Base-by-base conservation (phyloP, 2,888 invertebrate genomes). In the Drosophila rubida region DNA sequence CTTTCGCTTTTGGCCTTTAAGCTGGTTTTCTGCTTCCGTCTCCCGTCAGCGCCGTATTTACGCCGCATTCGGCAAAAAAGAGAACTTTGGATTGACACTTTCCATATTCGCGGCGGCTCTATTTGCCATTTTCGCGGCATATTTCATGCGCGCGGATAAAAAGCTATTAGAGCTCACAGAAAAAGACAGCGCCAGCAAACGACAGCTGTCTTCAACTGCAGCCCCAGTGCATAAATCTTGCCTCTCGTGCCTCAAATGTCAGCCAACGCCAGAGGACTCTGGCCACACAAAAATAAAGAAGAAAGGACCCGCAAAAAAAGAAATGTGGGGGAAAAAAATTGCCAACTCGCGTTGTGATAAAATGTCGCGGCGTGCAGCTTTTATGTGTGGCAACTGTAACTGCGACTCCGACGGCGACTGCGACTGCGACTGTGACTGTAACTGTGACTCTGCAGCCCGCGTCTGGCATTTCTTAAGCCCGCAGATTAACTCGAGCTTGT, bases 171-270 rank as follows among this genome's bases (percentile, higher is more conserved):
- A 45, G 49, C 54, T 44, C 46, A 49, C 55, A 55, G 13, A 58
- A 74, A 45, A 39, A 74, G 79, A 73, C 69, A 75, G 70, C 73
- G 64, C 77, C 71, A 66, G 75, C 75, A 64, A 87, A 80, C 84
- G 81, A 87, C 85, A 84, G 75, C 87, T 88, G 87, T 88, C 88
- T 82, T 83, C 85, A 87, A 68, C 79, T 87, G 88, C 88, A 88
- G 87, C 67, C 78, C 72, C 68, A 84, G 88, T 87, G 87, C 81
- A 85, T 85, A 88, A 85, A 85, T 85, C 85, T 85, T 85, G 75
- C 64, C 45, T 27, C 41, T 45, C 41, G 41, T 53, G 80, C 84
- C 84, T 80, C 84, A 85, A 86, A 85, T 88, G 88, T 78, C 84
- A 87, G 71, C 46, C 55, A 44, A 27, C 27, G 58, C 39, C 67